Conservation (phyloP, 2,888 invertebrate genomes). For the Nomada lathburiana region DNA sequence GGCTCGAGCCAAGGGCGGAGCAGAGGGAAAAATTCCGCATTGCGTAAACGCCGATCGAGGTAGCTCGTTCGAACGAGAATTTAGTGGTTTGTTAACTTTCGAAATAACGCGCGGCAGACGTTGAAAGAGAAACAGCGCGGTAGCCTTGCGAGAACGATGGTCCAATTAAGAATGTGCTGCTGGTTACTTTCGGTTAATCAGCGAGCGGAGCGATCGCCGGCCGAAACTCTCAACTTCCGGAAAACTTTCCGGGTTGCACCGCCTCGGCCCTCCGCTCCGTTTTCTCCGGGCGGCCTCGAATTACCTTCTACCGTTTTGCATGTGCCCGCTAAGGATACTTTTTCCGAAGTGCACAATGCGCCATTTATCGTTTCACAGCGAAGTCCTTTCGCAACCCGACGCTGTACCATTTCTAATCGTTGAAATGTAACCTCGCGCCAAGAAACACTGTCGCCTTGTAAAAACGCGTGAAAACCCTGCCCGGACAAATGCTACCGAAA, state of each 20-base stretch:
- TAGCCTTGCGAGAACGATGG: slow-evolving; percentile 67
- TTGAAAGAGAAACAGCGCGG: slow-evolving; percentile 39
- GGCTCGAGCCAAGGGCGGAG: not conserved
- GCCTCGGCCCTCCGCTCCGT: slow-evolving; percentile 38
- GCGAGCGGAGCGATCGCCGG: slow-evolving; percentile 46
- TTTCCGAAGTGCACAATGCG: slow-evolving; percentile 8
- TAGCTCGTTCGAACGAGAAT: slow-evolving; percentile 44
- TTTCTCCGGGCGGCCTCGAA: slow-evolving; percentile 42
- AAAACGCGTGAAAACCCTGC: not conserved
- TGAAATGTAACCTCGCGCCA: not conserved
- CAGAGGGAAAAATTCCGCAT: slow-evolving; percentile 11
- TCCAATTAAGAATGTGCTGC: slow-evolving; percentile 70
- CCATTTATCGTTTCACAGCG: slow-evolving; percentile 23
- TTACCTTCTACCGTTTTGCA: slow-evolving; percentile 43
- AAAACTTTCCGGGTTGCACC: slow-evolving; percentile 56
- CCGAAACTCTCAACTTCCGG: slow-evolving; percentile 51
- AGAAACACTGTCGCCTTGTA: not conserved
- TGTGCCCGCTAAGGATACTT: slow-evolving; percentile 11
- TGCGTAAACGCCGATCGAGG: slow-evolving; percentile 48
- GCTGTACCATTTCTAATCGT: not conserved
- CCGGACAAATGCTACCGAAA: not conserved
- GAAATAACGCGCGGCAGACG: slow-evolving; percentile 60
- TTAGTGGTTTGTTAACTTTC: slow-evolving; percentile 62
- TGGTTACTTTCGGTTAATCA: slow-evolving; percentile 66
- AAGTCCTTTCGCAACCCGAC: not conserved